Percentiles rank a stretch among this genome's conserved stretches.
These are phyloP conservation scores for Turritopsis dohrnii DNA, from an alignment of 30 jellyfish, hydroid and myxozoan genomes.

Conservation along the genomic window DNA sequence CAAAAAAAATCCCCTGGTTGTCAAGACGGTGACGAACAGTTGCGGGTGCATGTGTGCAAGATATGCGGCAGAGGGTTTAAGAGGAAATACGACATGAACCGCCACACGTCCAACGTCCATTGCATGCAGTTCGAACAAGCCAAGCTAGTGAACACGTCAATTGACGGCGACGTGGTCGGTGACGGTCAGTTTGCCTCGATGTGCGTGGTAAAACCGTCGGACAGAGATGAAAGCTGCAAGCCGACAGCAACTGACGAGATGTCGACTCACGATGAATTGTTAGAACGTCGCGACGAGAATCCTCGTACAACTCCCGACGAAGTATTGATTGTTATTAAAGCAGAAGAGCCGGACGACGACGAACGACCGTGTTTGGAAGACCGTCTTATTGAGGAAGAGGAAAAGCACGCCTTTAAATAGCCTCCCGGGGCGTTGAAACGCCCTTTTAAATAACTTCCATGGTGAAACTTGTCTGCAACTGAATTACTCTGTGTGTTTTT, in stretches of 20 bases:
- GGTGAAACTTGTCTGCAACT: too few relatives aligned
- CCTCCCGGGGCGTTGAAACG: too few relatives aligned
- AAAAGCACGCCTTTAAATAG: too few relatives aligned
- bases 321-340: not conserved
- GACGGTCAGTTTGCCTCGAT: slow-evolving; percentile 3
- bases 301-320: not conserved
- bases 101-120: slow-evolving; percentile 21
- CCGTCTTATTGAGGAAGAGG: not conserved
- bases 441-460: too few relatives aligned
- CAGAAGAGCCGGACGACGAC: not conserved
- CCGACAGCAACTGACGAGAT: not conserved
- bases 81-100: slow-evolving; percentile 20
- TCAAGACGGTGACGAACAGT: not conserved
- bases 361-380: not conserved
- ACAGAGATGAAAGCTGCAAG: not conserved
- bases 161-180: not conserved
- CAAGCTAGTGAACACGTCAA: not conserved
- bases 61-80: slow-evolving; percentile 24
- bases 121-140: slow-evolving; percentile 15
- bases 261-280: not conserved
- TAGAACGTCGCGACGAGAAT: not conserved
- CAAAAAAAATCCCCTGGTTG: not conserved
- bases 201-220: not conserved
- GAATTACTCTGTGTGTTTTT: too few relatives aligned
- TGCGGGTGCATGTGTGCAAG: slow-evolving; percentile 5